Base-by-base conservation (phyloP, 1,140 invertebrate genomes). In the Solenopsis fugax region DNA sequence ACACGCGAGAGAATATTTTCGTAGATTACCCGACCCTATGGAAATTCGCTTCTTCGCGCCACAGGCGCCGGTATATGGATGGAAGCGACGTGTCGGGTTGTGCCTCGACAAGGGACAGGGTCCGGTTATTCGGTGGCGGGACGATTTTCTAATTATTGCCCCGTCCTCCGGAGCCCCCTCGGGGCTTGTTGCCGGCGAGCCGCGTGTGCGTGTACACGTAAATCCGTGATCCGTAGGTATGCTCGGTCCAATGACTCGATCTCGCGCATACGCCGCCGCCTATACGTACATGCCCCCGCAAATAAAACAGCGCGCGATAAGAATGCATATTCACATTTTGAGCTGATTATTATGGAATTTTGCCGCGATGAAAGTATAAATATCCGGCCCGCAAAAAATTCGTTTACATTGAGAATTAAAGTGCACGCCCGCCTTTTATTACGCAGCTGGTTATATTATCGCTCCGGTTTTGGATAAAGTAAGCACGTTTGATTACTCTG, bases 71-170 rank as follows among this genome's bases (percentile, higher is more conserved):
- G 64, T 67, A 73, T 67, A 80, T 71, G 54, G 84, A 89, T 86
- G 52, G 75, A 72, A 76, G 88, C 84, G 84, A 75, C 84, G 62
- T 76, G 85, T 87, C 85, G 88, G 65, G 65, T n/a, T 64, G 89
- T 64, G 75, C 65, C 78, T 64, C 85, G 86, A 90, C 89, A 90
- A 90, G 89, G 67, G 88, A 82, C 88, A 90, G 86, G 78, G 80
- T 85, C 88, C 86, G 89, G 89, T 91, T 91, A 90, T 91, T 91
- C 85, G 87, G 91, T 91, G 85, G 85, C 86, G 85, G 86, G 88
- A 89, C 91, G 88, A 92, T 92, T 92, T 92, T 91, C 89, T 92
- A 92, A 92, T 92, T 92, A 92, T 88, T 91, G 88, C 80, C 78
- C 86, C 89, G 90, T 89, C 85, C 88, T 80, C 65, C 76, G 76